A percentile compares a stretch with the other conserved stretches of the same genome.
Evolutionary conservation across 2,113 vertebrate species (phyloP).

Genomic region (Carettochelys insculpta): DNA sequence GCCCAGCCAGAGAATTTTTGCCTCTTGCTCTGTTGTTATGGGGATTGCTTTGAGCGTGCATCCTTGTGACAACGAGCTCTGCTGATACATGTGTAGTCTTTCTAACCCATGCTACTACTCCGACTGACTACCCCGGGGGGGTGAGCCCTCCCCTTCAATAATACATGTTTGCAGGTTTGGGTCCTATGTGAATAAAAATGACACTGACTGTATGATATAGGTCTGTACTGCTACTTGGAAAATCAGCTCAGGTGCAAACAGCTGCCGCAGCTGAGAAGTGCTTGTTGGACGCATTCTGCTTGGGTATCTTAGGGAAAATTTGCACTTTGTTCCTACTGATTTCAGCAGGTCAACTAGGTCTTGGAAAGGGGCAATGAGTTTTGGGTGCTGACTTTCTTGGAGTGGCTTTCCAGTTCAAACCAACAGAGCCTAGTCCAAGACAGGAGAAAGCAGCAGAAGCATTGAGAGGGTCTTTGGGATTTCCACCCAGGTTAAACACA

Average conservation of each 20-base stretch:
- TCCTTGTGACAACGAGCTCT: background rate
- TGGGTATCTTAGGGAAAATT: background rate
- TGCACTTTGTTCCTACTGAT: background rate
- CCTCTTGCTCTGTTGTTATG: background rate
- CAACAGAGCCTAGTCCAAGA: rapidly evolving
- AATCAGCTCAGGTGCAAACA: background rate
- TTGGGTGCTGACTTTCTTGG: background rate
- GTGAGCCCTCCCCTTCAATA: background rate
- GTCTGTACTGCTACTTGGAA: background rate
- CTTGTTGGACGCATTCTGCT: background rate
- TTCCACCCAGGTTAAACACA: background rate
- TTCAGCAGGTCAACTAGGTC: rapidly evolving
- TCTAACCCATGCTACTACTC: background rate
- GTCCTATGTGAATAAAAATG: rapidly evolving
- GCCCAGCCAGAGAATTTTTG: background rate
- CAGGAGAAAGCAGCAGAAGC: background rate
- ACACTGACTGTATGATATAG: background rate
- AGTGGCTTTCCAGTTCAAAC: background rate
- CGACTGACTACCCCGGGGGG: background rate
- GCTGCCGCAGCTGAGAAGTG: rapidly evolving
- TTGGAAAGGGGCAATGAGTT: background rate
- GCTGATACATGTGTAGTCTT: background rate
- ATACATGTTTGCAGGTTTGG: background rate
- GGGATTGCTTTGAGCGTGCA: background rate
- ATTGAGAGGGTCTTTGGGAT: background rate